Percentiles rank a stretch among this genome's conserved stretches.
Conservation (phyloP, 2,888 invertebrate genomes). For the Cantharis lateralis region DNA sequence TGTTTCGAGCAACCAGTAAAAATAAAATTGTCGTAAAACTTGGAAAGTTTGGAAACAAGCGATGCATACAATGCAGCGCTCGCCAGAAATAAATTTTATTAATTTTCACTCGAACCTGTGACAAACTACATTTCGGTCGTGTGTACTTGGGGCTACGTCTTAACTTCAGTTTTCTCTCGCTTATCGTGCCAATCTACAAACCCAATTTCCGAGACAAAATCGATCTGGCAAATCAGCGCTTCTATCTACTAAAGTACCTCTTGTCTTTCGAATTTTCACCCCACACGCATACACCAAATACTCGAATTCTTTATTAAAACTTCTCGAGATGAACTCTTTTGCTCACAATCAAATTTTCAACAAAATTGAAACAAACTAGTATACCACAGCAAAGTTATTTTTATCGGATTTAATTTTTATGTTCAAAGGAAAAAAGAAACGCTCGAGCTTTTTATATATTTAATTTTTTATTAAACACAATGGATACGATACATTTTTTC, state of each 20-base stretch:
- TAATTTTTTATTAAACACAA: neutral
- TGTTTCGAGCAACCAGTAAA: neutral
- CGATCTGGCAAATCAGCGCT: conserved; percentile 53
- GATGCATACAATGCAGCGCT: neutral
- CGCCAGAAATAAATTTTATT: conserved; percentile 12
- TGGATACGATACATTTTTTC: neutral
- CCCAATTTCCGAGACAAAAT: conserved; percentile 53
- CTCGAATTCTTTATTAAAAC: conserved; percentile 6
- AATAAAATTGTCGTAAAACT: neutral
- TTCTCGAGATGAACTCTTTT: neutral
- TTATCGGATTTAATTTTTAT: neutral
- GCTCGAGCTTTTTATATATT: neutral
- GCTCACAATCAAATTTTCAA: neutral
- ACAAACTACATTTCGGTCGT: conserved; percentile 37
- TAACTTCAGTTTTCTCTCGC: conserved; percentile 31
- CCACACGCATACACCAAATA: conserved; percentile 1
- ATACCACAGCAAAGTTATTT: neutral
- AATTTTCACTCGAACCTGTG: conserved; percentile 31
- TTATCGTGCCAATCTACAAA: conserved; percentile 51
- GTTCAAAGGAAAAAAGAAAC: neutral
- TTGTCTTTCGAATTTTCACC: conserved; percentile 23
- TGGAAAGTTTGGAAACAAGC: neutral
- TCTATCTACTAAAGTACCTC: conserved; percentile 33
- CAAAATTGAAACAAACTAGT: neutral
- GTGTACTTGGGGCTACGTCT: conserved; percentile 34